A percentile compares a stretch with the other conserved stretches of the same genome.
Conservation (phyloP, 2,797 vertebrate genomes). For the Heterohyrax brucei region DNA sequence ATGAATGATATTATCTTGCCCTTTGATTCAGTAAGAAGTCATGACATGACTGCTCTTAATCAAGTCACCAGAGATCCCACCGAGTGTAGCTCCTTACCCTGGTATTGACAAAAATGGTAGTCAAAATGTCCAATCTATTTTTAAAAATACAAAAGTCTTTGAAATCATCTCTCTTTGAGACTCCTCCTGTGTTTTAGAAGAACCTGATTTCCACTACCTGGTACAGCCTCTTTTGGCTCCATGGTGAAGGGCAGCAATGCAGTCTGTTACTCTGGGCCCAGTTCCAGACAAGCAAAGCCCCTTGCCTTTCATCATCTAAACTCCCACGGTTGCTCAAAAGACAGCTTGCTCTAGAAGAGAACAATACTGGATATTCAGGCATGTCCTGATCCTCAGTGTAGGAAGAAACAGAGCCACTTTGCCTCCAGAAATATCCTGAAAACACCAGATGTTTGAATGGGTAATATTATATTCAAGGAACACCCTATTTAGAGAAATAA, state of each 20-base stretch:
- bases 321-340: conserved; percentile 36
- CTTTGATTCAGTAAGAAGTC: conserved; percentile 61
- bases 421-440: conserved; percentile 80
- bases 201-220: neutral
- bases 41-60: conserved; percentile 69
- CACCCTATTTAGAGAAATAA: conserved; percentile 78
- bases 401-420: conserved; percentile 76
- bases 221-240: neutral
- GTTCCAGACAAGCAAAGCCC: conserved; percentile 46
- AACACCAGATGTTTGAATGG: conserved; percentile 84
- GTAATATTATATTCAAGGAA: conserved; percentile 78
- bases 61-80: conserved; percentile 43
- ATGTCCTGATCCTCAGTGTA: conserved; percentile 13
- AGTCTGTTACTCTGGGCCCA: conserved; percentile 44
- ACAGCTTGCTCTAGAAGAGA: conserved; percentile 66
- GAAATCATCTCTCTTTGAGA: conserved; percentile 38
- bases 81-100: conserved; percentile 12
- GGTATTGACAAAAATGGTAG: neutral
- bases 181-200: conserved; percentile 28
- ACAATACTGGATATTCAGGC: conserved; percentile 15
- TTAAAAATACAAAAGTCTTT: conserved; percentile 30
- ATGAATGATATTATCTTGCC: conserved; percentile 45
- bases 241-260: neutral
- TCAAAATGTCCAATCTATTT: conserved; percentile 48
- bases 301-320: conserved; percentile 50